phyloP scores from a whole-genome alignment of 2,888 invertebrate genomes.

The Leptopterna dolabrata region DNA sequence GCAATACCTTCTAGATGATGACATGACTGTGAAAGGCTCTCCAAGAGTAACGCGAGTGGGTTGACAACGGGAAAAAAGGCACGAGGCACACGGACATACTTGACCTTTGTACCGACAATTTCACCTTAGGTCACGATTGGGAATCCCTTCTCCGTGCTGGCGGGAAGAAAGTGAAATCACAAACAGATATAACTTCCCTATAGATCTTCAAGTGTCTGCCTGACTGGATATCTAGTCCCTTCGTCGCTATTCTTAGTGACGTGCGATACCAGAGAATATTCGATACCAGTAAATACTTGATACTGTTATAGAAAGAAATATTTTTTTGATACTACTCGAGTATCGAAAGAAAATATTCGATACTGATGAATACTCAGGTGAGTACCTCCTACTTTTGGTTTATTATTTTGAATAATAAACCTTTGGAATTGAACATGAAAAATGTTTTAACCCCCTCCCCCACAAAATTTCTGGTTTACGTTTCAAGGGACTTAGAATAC shows the following conservation, averaged over 20 bases:
- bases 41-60: not conserved
- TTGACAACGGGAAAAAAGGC: not conserved
- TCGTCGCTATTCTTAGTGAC: not conserved
- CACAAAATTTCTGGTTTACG: too few relatives aligned
- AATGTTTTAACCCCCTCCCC: too few relatives aligned
- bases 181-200: not conserved
- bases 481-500: too few relatives aligned
- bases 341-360: too few relatives aligned
- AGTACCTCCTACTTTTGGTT: too few relatives aligned
- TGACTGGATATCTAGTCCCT: not conserved
- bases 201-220: not conserved
- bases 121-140: conserved; percentile 5
- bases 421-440: too few relatives aligned
- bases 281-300: too few relatives aligned
- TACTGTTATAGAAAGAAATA: too few relatives aligned
- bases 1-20: not conserved
- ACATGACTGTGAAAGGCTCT: not conserved
- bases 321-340: too few relatives aligned
- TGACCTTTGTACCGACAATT: conserved; percentile 27
- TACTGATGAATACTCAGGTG: too few relatives aligned
- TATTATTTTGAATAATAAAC: too few relatives aligned
- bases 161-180: conserved; percentile 4
- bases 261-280: too few relatives aligned
- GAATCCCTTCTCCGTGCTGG: not conserved
- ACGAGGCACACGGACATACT: not conserved